Base-by-base conservation (phyloP, 2,797 vertebrate species). In the Podargus strigoides region DNA sequence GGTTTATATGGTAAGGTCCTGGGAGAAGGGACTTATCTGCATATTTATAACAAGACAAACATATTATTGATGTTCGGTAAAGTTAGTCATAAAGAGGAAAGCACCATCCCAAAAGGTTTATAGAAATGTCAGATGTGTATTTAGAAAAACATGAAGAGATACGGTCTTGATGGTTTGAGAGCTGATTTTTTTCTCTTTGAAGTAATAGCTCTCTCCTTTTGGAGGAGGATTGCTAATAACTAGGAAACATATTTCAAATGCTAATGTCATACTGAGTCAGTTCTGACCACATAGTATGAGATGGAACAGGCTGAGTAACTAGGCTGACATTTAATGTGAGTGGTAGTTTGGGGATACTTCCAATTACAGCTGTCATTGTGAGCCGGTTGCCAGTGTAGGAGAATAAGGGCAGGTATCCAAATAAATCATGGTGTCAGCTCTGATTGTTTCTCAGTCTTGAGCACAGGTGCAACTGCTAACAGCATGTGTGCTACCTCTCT, bases 321-420 rank as follows among this genome's bases (percentile, higher is more conserved):
- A 49, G 67, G n/a, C 87, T 97, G 92, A 82, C 72, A 90, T 95
- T 94, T 93, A 93, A 46, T 58, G 60, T 85, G 86, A 89, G 60
- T 34, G 27, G 41, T 74, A 68, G 52, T 83, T 81, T 85, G 75
- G 64, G 78, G 68, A 36, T 74, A 50, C 58, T 89, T 89, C 23
- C 32, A 70, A 79, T 32, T 58, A 64, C 77, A 90, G 81, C 78
- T 83, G 81, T 83, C 78, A 64, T 63, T 4, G 0, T 77, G 52
- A 94, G 44, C 49, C 9, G 1, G 16, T 63, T 82, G 37, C 44
- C 46, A 85, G 86, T 24, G 67, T 52, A 56, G 86, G 86, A 89
- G 37, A 74, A 74, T 36, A 89, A 67, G 47, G 80, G 44, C 49
- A 85, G 52, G 27, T 79, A 77, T 85, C 70, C 77, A 89, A 85